A percentile compares a stretch with the other conserved stretches of the same genome.
These are phyloP conservation scores for Exephanes ischioxanthus DNA, from an alignment of 2,888 invertebrate species.

Conservation along the genomic window DNA sequence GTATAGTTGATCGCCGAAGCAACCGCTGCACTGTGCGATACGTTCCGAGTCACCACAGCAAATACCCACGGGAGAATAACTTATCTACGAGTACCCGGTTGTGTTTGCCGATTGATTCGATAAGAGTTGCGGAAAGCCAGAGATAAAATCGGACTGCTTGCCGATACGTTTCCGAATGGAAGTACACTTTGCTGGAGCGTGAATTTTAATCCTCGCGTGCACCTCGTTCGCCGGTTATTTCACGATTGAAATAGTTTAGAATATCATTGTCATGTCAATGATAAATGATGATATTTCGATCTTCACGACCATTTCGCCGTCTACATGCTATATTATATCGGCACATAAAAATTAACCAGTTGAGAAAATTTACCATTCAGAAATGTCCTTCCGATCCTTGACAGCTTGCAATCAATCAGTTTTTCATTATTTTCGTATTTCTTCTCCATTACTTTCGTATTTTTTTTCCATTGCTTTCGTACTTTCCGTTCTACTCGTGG, in stretches of 20 bases:
- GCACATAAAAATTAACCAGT: background rate
- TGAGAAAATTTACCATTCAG: background rate
- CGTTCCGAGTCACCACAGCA: background rate
- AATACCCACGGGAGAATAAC: background rate
- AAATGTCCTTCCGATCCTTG: background rate
- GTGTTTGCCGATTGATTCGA: constrained; percentile 34
- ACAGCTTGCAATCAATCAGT: no score
- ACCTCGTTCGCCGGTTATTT: background rate
- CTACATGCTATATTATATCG: background rate
- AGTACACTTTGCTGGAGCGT: background rate
- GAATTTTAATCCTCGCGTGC: background rate
- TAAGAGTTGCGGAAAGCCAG: constrained; percentile 22
- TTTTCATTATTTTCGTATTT: no score
- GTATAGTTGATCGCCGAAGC: constrained; percentile 2
- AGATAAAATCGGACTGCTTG: constrained; percentile 4
- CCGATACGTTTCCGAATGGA: background rate
- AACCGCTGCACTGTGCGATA: background rate
- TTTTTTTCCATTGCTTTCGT: no score
- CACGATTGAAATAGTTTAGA: background rate
- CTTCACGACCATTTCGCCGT: background rate
- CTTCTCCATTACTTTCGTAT: no score
- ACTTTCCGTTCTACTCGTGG: no score
- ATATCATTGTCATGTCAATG: background rate
- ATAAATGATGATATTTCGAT: background rate
- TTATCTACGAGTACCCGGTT: constrained; percentile 37